Conservation (phyloP, 2,113 vertebrate species). For the Peromyscus maniculatus region DNA sequence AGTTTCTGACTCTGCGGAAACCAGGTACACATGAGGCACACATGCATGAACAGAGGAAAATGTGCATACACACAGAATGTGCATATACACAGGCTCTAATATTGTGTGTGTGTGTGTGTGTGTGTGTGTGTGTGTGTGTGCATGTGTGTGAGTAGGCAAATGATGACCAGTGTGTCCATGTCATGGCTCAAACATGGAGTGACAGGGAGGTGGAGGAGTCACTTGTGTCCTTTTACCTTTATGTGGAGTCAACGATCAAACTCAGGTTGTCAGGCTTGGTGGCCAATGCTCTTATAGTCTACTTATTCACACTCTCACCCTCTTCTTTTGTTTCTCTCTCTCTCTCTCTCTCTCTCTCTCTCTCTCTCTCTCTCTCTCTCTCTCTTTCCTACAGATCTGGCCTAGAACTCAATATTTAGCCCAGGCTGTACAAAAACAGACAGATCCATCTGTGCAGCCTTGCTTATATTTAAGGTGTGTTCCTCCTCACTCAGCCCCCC, state of each 20-base stretch:
- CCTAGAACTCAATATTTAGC: neutral
- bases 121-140: no score
- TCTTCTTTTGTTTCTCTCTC: no score
- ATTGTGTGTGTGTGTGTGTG: no score
- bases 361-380: no score
- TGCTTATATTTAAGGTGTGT: neutral
- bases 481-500: neutral
- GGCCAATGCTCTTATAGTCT: neutral
- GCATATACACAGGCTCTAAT: no score
- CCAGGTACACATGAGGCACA: neutral
- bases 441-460: neutral
- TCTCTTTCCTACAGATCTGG: neutral
- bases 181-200: neutral
- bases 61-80: neutral
- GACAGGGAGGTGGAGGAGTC: neutral
- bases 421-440: neutral
- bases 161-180: neutral
- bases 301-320: neutral
- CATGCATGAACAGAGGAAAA: neutral
- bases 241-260: no score
- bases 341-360: fast-evolving
- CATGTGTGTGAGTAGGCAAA: neutral
- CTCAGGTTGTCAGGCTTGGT: neutral
- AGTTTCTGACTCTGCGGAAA: neutral
- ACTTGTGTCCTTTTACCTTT: neutral